These are phyloP conservation scores for Enteromius thamalakanensis DNA, from an alignment of 2,797 vertebrate species.

Conservation along the genomic window DNA sequence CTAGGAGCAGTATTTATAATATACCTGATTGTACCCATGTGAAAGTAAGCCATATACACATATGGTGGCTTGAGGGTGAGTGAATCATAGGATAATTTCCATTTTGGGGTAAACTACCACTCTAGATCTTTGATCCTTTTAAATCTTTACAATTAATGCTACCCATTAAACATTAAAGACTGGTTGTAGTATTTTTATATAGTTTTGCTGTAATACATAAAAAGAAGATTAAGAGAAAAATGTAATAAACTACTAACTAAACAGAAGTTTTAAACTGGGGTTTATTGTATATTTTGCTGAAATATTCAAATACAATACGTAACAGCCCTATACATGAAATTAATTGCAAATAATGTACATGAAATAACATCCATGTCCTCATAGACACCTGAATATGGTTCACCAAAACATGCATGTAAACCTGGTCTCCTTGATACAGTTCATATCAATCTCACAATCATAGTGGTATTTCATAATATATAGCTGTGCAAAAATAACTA, in stretches of 20 bases:
- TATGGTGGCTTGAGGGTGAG: no score
- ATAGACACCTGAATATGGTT: conserved; percentile 51
- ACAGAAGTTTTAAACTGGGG: conserved; percentile 40
- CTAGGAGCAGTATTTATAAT: no score
- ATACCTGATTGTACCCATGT: no score
- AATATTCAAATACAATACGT: conserved; percentile 65
- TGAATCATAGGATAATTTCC: no score
- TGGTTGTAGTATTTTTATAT: not conserved
- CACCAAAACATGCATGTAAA: conserved; percentile 48
- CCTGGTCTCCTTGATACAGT: conserved; percentile 67
- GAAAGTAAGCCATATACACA: no score
- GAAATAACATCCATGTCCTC: conserved; percentile 53
- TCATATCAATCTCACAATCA: conserved; percentile 65
- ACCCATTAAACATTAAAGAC: not conserved
- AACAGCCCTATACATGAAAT: conserved; percentile 56
- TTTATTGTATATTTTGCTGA: conserved; percentile 59
- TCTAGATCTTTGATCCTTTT: no score
- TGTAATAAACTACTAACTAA: not conserved
- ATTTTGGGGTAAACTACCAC: no score
- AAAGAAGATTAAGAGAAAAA: not conserved
- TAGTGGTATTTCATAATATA: conserved; percentile 67
- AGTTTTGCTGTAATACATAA: not conserved
- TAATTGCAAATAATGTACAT: conserved; percentile 55
- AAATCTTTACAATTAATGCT: not conserved
- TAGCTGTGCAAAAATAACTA: conserved; percentile 95